phyloP scores from a whole-genome alignment of 2,888 invertebrate genomes.

The Acleris sparsana region DNA sequence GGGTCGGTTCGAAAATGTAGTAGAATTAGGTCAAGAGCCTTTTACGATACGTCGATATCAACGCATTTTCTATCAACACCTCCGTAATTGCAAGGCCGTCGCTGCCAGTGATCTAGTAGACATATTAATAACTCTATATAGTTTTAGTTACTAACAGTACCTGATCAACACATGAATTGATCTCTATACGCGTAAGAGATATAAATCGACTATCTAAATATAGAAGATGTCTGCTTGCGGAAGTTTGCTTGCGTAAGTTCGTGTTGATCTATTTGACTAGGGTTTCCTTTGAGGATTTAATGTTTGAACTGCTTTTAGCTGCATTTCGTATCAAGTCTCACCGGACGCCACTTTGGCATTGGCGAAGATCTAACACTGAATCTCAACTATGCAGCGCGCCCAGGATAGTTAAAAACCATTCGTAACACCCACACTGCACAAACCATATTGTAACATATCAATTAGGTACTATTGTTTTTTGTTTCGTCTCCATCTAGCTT shows the following conservation, averaged over 20 bases:
- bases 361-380: not conserved
- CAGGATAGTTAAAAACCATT: too few relatives aligned
- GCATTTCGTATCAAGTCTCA: conserved; percentile 1
- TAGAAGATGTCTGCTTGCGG: not conserved
- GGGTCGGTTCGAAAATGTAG: conserved; percentile 9
- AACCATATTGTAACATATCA: too few relatives aligned
- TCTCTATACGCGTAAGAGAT: not conserved
- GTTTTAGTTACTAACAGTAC: too few relatives aligned
- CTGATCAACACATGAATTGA: too few relatives aligned
- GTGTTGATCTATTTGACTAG: not conserved
- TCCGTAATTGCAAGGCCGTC: conserved; percentile 58
- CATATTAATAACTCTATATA: conserved; percentile 2
- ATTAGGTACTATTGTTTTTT: too few relatives aligned
- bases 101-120: conserved; percentile 1
- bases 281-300: not conserved
- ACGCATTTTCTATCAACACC: conserved; percentile 54
- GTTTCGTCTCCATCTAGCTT: too few relatives aligned
- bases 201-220: conserved; percentile 15
- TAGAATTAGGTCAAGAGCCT: conserved; percentile 36
- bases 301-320: not conserved
- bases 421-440: too few relatives aligned
- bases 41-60: conserved; percentile 39
- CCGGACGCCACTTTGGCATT: not conserved
- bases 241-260: not conserved
- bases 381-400: not conserved